Evolutionary conservation across 2,797 vertebrate species (phyloP), one percentile per base, ranked within the genome.

Genomic region (Acanthurus lineatus): DNA sequence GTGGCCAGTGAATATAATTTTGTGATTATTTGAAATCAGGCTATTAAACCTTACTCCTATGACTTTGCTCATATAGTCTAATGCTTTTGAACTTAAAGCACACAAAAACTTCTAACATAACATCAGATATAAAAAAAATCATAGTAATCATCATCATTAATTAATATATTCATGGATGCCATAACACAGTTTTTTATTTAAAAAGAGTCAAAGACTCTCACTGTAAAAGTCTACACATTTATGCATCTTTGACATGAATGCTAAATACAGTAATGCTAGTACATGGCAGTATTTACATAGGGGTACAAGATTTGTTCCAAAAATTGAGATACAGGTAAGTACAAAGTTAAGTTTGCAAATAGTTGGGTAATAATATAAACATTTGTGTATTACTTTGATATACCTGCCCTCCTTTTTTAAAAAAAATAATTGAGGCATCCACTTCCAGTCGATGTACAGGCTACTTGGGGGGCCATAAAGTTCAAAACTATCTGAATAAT

Each of bases 321-420:
- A 89, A 87, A 86, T 76, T 70, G 51, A 83, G 76, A 88, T 78
- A 81, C 61, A 67, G 68, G 72, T 86, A 71, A 87, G 79, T 80
- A 90, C 32, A 91, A 93, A 72, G 80, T 87, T 88, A 82, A 72
- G 64, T 77, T 83, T 84, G 81, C 65, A 87, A 85, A 90, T 69
- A 85, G 87, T 91, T 82, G 75, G 77, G 89, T 89, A 89, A 79
- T 82, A 89, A 92, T 92, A 93, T 95, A 94, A 95, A 96, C 94
- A 91, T 91, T 91, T 79, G 90, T 73, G 75, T 82, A 76, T 84
- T 73, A 83, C 85, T 84, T 87, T 84, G 79, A 88, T 85, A 89
- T 76, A 87, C 81, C 67, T 80, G 76, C 47, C 45, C 66, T 56
- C 75, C 72, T 49, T 42, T 74, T 76, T 48, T n/a, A n/a, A 44